Evolutionary conservation across 2,797 vertebrate genomes (phyloP).

Genomic region (Sus cebifrons): DNA sequence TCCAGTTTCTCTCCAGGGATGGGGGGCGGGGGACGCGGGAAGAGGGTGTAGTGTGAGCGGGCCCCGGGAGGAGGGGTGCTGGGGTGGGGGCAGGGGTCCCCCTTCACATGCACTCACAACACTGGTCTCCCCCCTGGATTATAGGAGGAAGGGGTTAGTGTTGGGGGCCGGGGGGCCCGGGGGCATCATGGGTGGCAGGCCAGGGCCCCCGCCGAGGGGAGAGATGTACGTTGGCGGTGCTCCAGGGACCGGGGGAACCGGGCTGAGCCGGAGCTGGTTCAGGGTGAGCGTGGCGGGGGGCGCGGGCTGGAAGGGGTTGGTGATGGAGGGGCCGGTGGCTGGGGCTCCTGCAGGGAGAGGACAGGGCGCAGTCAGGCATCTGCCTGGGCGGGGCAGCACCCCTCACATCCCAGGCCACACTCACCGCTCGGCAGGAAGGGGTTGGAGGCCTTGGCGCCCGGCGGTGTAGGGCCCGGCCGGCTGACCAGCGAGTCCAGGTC

Average conservation of each 20-base stretch:
- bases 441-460: conserved; percentile 85
- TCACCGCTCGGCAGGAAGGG: conserved; percentile 87
- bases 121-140: conserved; percentile 78
- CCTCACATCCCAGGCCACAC: background rate
- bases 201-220: conserved; percentile 85
- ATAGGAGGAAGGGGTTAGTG: conserved; percentile 90
- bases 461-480: conserved; percentile 86
- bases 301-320: conserved; percentile 87
- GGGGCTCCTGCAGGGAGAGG: conserved; percentile 61
- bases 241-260: conserved; percentile 83
- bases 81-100: background rate
- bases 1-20: conserved; percentile 35
- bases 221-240: conserved; percentile 86
- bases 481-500: conserved; percentile 95
- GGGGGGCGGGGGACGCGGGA: background rate
- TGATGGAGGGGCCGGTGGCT: conserved; percentile 74
- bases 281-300: conserved; percentile 84
- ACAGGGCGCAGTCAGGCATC: background rate
- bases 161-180: conserved; percentile 86
- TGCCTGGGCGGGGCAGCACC: accelerated
- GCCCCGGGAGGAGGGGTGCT: conserved; percentile 37
- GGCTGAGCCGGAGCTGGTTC: conserved; percentile 88
- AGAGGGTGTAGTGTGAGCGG: conserved; percentile 81
- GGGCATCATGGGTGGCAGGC: conserved; percentile 87
- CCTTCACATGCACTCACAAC: conserved; percentile 85